Conservation (phyloP, 2,888 invertebrate genomes). For the Sinopyrophorus schimmeli region DNA sequence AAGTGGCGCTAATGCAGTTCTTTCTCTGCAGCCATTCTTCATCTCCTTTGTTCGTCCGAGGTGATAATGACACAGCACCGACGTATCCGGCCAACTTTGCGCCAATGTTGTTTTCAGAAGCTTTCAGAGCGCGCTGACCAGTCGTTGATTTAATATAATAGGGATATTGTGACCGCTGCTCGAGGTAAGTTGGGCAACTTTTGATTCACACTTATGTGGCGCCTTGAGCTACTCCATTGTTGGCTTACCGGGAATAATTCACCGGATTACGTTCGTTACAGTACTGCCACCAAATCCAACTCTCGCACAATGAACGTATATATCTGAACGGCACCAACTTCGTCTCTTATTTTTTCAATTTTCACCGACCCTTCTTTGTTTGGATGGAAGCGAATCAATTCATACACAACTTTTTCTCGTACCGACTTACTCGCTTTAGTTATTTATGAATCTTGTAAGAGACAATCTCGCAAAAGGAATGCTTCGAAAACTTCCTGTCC, state of each 20-base stretch:
- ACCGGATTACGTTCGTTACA: conserved; percentile 40
- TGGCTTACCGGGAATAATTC: conserved; percentile 37
- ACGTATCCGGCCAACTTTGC: conserved; percentile 53
- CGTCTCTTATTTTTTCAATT: too few relatives aligned
- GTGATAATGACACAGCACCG: conserved; percentile 55
- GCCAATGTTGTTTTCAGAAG: conserved; percentile 50
- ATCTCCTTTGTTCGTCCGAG: conserved; percentile 53
- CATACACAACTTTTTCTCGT: too few relatives aligned
- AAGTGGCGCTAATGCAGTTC: conserved; percentile 53
- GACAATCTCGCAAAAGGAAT: conserved; percentile 21
- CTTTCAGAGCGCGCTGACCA: conserved; percentile 40
- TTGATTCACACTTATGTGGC: conserved; percentile 50
- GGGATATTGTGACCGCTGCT: conserved; percentile 51
- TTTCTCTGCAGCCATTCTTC: conserved; percentile 51
- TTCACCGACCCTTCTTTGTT: too few relatives aligned
- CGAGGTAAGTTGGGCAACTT: conserved; percentile 51
- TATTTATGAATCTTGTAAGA: too few relatives aligned
- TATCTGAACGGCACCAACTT: too few relatives aligned
- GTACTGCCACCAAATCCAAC: conserved; percentile 10
- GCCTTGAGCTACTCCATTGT: conserved; percentile 45
- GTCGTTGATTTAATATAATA: conserved; percentile 51
- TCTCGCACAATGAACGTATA: too few relatives aligned
- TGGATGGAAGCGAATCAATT: too few relatives aligned
- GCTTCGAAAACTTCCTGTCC: conserved; percentile 32
- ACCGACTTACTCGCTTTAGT: too few relatives aligned